Conservation (phyloP, 2,797 vertebrate species). For the Aphelocoma californica region DNA sequence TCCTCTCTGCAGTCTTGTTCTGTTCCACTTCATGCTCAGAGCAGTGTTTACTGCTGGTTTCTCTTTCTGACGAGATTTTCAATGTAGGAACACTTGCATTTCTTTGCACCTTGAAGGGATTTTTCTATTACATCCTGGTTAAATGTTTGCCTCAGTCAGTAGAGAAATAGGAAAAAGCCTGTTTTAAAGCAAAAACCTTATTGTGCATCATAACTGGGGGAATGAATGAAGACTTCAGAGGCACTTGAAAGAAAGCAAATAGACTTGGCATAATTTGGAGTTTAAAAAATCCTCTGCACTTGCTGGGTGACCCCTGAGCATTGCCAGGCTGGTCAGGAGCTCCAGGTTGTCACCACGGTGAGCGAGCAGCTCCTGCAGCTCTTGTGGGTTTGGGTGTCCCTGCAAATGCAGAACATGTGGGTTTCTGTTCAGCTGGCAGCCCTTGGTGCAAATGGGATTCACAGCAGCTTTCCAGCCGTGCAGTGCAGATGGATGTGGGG, state of each 20-base stretch:
- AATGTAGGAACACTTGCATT: not conserved
- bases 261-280: not conserved
- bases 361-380: not conserved
- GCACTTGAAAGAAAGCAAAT: not conserved
- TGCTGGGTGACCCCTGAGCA: not conserved
- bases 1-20: not conserved
- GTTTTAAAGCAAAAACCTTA: not conserved
- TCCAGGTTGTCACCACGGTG: not conserved
- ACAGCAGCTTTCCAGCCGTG: not conserved
- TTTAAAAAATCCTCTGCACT: not conserved
- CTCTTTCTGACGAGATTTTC: not conserved
- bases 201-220: not conserved
- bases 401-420: not conserved
- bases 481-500: not conserved
- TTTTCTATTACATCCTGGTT: not conserved
- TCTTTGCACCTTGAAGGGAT: not conserved
- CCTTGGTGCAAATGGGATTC: rapidly evolving
- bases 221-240: not conserved
- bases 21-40: not conserved
- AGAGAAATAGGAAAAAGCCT: not conserved
- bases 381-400: not conserved
- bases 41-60: not conserved
- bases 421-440: not conserved
- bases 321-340: not conserved
- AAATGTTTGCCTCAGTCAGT: not conserved